Evolutionary conservation across 2,888 invertebrate species (phyloP), one percentile per base, ranked within the genome.

Genomic region (Heliconius cydno): DNA sequence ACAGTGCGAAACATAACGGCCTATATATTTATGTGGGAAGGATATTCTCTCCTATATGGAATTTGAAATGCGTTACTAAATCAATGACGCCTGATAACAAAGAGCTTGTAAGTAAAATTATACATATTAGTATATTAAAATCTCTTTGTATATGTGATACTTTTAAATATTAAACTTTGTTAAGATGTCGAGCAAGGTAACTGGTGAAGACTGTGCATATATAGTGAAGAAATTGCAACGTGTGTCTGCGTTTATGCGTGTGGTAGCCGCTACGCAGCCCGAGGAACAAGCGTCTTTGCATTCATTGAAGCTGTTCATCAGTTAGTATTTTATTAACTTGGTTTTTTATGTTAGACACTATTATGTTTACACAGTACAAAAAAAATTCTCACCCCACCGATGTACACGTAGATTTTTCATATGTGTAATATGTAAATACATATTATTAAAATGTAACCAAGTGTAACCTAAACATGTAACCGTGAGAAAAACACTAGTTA

Each of bases 1-100:
- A 91, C 83, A 95, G 94, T 0, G 97, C 98, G 0, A 98, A 98
- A 89, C 99, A 99, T 89, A 98, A 99, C 88, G 99, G 98, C 0
- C 96, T 99, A 13, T 99, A 99, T 92, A 96, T 99, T 67, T 98
- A 98, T 88, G 96, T 99, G 22, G 97, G 98, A 34, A 96, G 99
- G 84, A 97, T 99, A 85, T 93, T 99, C 28, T 95, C 98, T 52
- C 98, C 98, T 0, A 96, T 99, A 82, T 99, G 99, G 99, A 97
- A 96, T 85, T 93, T 97, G 83, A 96, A 96, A 89, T 97, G 97
- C 86, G 96, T 98, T 30, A 96, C 97, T 70, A 96, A 95, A 80
- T 96, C 94, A 34, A 86, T 86, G 74, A 91, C 95, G 1, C 94
- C 95, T 25, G 95, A 95, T 80, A 95, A 95, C 80, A 96, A 95